Evolutionary conservation across 2,797 vertebrate genomes (phyloP).

Genomic region (Alectoris magna): DNA sequence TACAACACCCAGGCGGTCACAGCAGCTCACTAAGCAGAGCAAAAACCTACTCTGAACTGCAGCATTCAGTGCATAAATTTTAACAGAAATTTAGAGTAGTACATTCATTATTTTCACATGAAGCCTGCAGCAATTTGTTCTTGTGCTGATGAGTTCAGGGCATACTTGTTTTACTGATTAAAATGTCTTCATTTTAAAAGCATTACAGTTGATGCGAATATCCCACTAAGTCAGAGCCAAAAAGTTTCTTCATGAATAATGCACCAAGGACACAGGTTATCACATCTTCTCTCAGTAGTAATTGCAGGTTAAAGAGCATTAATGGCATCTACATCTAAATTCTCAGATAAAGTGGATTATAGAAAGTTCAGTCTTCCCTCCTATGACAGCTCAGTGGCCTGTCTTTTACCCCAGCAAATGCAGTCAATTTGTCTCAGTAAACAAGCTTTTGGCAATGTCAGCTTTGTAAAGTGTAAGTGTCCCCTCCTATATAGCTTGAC

Average conservation of each 20-base stretch:
- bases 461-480: background rate
- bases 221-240: background rate
- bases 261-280: constrained; percentile 23
- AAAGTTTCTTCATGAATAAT: constrained; percentile 17
- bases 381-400: background rate
- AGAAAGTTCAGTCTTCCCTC: background rate
- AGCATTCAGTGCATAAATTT: background rate
- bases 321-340: constrained; percentile 10
- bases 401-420: background rate
- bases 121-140: background rate
- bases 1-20: background rate
- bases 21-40: background rate
- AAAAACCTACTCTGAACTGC: background rate
- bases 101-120: background rate
- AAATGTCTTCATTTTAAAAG: constrained; percentile 13
- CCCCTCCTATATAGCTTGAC: background rate
- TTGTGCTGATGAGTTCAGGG: background rate
- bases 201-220: background rate
- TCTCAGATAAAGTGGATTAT: background rate
- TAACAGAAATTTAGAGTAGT: background rate
- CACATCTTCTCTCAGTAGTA: background rate
- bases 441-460: background rate
- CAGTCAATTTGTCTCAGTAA: background rate
- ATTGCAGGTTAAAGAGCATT: background rate
- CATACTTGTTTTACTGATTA: background rate